Evolutionary conservation across 2,888 invertebrate species (phyloP).

Genomic region (Trichopria drosophilae): DNA sequence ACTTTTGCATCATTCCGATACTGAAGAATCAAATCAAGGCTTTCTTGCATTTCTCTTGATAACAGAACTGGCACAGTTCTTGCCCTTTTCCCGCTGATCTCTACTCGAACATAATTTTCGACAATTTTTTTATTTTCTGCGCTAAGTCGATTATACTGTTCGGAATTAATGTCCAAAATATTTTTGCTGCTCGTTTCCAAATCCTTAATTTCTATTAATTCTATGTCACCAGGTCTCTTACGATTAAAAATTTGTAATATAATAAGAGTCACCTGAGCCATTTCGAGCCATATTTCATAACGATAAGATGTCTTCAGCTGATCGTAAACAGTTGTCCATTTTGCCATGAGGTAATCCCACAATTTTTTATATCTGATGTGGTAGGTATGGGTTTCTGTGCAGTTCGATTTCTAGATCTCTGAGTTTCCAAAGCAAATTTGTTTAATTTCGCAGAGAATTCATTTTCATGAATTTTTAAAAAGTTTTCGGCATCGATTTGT

Average conservation of each 20-base stretch:
- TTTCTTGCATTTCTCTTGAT: conserved; percentile 20
- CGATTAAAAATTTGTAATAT: conserved; percentile 18
- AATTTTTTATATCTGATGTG: too few species aligned
- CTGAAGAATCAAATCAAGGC: conserved; percentile 8
- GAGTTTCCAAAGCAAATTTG: conserved; percentile 13
- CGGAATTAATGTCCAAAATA: background rate
- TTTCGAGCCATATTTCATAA: too few species aligned
- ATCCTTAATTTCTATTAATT: conserved; percentile 15
- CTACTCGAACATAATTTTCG: conserved; percentile 20
- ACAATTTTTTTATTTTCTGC: conserved; percentile 5
- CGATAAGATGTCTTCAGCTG: too few species aligned
- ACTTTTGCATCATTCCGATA: conserved; percentile 13
- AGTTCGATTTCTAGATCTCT: too few species aligned
- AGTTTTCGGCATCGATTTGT: conserved; percentile 23
- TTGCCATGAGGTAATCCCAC: too few species aligned
- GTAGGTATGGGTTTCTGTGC: too few species aligned
- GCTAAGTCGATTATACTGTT: conserved; percentile 7
- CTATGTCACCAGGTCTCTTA: conserved; percentile 14
- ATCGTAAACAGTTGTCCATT: too few species aligned
- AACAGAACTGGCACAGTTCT: conserved; percentile 29
- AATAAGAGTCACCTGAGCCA: conserved; percentile 15
- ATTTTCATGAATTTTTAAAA: conserved; percentile 16
- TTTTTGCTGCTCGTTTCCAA: conserved; percentile 5
- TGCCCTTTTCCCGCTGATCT: conserved; percentile 26
- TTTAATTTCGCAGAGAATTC: conserved; percentile 18